These are phyloP conservation scores for Phaonia tiefii DNA, from an alignment of 2,888 invertebrate species.

Conservation along the genomic window DNA sequence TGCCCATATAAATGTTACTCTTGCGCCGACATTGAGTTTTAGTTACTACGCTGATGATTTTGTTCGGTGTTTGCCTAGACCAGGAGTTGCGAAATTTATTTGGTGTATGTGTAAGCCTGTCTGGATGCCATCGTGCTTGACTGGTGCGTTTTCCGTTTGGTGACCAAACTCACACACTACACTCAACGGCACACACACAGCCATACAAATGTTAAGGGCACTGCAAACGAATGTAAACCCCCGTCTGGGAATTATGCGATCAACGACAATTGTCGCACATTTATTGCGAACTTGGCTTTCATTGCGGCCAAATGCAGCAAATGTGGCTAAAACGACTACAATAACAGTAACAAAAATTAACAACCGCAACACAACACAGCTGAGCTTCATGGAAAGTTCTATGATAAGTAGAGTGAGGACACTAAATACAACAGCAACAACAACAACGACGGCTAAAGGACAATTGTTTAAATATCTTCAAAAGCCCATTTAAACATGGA, in stretches of 20 bases:
- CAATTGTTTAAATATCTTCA: constrained; percentile 57
- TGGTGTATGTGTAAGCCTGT: constrained; percentile 44
- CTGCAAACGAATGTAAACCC: constrained; percentile 59
- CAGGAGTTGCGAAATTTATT: constrained; percentile 52
- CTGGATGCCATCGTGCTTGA: constrained; percentile 24
- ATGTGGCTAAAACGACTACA: constrained; percentile 62
- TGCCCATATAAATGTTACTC: constrained; percentile 51
- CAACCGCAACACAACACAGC: constrained; percentile 13
- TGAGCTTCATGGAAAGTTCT: constrained; percentile 34
- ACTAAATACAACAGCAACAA: constrained; percentile 12
- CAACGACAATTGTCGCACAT: constrained; percentile 70
- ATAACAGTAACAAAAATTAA: constrained; percentile 34
- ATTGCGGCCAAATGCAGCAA: constrained; percentile 69
- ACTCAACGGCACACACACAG: neutral
- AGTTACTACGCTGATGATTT: too few species aligned
- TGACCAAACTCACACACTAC: neutral
- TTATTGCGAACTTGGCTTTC: constrained; percentile 70
- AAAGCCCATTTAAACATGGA: too few species aligned
- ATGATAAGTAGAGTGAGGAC: neutral
- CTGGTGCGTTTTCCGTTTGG: neutral
- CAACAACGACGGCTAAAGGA: constrained; percentile 27
- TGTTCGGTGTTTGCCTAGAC: neutral
- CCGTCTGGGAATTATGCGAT: constrained; percentile 75
- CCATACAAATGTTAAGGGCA: constrained; percentile 7
- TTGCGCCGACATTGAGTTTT: constrained; percentile 37